Evolutionary conservation across 2,113 vertebrate species (phyloP).

Genomic region (Hydropotes inermis): DNA sequence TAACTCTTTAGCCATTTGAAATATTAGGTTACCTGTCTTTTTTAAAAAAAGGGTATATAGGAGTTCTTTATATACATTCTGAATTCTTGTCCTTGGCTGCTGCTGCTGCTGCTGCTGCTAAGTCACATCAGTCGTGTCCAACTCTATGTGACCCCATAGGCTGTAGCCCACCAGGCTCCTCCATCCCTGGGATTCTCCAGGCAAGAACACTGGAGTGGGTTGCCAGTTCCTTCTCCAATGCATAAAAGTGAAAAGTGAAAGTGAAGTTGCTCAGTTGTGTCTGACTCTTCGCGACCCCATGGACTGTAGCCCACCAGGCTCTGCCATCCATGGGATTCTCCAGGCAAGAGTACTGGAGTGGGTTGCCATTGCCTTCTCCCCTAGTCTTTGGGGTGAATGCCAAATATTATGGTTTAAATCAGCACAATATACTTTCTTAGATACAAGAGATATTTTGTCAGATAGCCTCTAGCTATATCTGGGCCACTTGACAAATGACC

Average conservation of each 20-base stretch:
- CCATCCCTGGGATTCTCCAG: not conserved
- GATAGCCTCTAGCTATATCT: not conserved
- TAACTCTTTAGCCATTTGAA: slow-evolving; percentile 1
- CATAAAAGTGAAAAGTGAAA: no score
- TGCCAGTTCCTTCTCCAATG: no score
- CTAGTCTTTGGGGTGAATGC: not conserved
- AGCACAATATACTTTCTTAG: not conserved
- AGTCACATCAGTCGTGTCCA: not conserved
- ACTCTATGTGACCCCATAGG: not conserved
- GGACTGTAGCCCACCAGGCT: no score
- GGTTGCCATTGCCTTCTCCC: not conserved
- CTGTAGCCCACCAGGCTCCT: not conserved
- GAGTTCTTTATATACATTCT: not conserved
- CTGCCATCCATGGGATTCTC: no score
- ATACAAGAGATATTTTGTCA: not conserved
- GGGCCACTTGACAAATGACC: not conserved
- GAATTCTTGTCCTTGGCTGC: not conserved
- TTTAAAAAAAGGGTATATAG: accelerated
- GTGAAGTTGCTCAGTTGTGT: no score
- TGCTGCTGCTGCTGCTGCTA: not conserved
- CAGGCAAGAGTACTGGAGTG: no score
- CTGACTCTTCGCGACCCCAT: no score
- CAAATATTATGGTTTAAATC: not conserved
- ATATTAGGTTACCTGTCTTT: not conserved
- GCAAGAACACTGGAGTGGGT: not conserved